phyloP scores from a whole-genome alignment of 2,113 vertebrate species.

The Lasiurus cinereus region DNA sequence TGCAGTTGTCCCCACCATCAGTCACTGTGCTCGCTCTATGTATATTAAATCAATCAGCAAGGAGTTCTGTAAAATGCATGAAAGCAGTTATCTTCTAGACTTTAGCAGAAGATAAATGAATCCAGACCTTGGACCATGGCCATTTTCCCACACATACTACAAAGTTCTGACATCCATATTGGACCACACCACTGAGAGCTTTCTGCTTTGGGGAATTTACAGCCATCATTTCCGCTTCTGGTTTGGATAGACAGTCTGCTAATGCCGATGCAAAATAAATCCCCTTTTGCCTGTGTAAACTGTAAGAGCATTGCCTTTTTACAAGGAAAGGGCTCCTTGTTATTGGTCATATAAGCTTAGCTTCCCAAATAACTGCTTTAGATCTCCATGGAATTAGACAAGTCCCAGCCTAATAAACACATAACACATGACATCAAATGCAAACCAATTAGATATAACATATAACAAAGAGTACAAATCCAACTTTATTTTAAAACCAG shows the following conservation, averaged over 20 bases:
- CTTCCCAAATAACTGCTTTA: conserved; percentile 38
- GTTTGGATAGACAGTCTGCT: conserved; percentile 74
- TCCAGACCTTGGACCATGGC: conserved; percentile 93
- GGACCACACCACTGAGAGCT: conserved; percentile 88
- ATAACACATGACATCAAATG: conserved; percentile 17
- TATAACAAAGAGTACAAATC: conserved; percentile 44
- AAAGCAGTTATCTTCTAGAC: conserved; percentile 89
- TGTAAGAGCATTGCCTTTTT: conserved; percentile 63
- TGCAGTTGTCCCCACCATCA: conserved; percentile 71
- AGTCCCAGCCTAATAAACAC: background rate
- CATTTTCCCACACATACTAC: conserved; percentile 95
- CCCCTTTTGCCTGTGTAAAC: conserved; percentile 61
- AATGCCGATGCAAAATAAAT: conserved; percentile 58
- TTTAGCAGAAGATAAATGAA: conserved; percentile 91
- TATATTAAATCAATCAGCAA: conserved; percentile 91
- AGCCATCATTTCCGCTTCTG: conserved; percentile 86
- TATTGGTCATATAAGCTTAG: conserved; percentile 28
- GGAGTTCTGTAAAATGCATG: conserved; percentile 90
- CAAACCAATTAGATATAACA: conserved; percentile 45
- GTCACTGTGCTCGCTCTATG: conserved; percentile 76
- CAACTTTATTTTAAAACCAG: conserved; percentile 47
- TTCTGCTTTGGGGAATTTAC: conserved; percentile 81
- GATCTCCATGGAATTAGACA: conserved; percentile 62
- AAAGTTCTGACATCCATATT: conserved; percentile 94
- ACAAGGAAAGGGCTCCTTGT: conserved; percentile 57